Base-by-base conservation (phyloP, 2,797 vertebrate genomes). In the Sternotherus odoratus region DNA sequence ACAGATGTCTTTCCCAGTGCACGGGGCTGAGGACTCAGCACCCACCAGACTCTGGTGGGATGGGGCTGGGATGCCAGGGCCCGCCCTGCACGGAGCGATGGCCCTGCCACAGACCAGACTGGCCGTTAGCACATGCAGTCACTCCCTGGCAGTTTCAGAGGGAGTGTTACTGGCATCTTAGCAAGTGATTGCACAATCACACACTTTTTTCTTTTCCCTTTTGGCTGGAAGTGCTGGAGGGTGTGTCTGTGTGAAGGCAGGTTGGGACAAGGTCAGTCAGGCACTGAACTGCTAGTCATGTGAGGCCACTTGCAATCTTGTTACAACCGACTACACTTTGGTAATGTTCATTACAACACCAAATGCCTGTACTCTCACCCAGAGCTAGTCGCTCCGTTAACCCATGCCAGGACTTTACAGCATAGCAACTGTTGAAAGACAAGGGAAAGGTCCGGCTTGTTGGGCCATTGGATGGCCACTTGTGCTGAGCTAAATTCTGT, bases 251-350 rank as follows among this genome's bases (percentile, higher is more conserved):
- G 43, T 86, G 74, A 86, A 83, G 87, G 66, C 83, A 36, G 12
- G 19, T 46, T 56, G 21, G 79, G 92, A 89, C 83, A 74, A 49
- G 50, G 79, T 82, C 77, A 2, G 87, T 26, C 87, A 86, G 5
- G 51, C 75, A 26, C 28, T 16, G 4, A 82, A 90, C 26, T 0
- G 5, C 51, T 6, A 5, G 0, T 88, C 50, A 77, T 28, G 3
- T 1, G 2, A 92, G 82, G 72, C 79, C 60, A 48, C 36, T 82
- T 79, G 83, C 54, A 72, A 48, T 30, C 74, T 50, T 86, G 57
- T 92, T 92, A 86, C 87, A 89, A 86, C 83, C 60, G 77, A 82
- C 83, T 92, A 86, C 89, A 79, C 84, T 89, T 89, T 86, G 89
- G 72, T 53, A 89, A 46, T 33, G 46, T 74, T 60, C 74, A 48